phyloP scores from a whole-genome alignment of 2,113 vertebrate species.

The Agapornis roseicollis region DNA sequence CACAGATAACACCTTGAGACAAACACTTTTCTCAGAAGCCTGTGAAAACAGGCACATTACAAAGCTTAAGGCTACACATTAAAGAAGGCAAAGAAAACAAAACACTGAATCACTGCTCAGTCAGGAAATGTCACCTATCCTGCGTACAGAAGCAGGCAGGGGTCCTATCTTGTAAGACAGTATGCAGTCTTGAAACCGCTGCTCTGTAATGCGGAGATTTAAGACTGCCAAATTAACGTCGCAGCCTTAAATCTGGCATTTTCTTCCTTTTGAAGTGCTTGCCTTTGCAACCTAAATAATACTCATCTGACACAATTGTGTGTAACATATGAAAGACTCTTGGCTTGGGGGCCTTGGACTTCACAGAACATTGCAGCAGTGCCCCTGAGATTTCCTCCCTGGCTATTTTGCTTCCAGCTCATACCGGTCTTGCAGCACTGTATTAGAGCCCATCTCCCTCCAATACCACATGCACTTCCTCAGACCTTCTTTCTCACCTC shows the following conservation, averaged over 20 bases:
- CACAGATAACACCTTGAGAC: neutral
- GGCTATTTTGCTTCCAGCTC: neutral
- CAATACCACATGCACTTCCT: neutral
- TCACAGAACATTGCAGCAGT: conserved; percentile 39
- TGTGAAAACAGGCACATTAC: neutral
- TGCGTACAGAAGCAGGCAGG: neutral
- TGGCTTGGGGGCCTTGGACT: conserved; percentile 16
- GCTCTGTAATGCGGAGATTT: neutral
- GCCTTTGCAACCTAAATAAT: conserved; percentile 44
- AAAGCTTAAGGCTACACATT: neutral
- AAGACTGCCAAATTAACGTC: conserved; percentile 13
- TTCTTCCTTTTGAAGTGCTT: conserved; percentile 34
- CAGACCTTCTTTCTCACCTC: conserved; percentile 11
- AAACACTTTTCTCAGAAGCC: neutral
- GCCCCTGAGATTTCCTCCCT: neutral
- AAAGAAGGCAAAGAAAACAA: neutral
- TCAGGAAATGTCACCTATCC: neutral
- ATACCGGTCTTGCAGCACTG: neutral
- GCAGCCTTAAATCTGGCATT: conserved; percentile 26
- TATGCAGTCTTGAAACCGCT: neutral
- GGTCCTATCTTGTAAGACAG: neutral
- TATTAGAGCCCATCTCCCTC: neutral
- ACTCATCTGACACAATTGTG: conserved; percentile 3
- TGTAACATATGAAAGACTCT: conserved; percentile 35
- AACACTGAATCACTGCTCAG: neutral